Evolutionary conservation across 2,113 vertebrate species (phyloP).

Genomic region (Climacteris rufus): DNA sequence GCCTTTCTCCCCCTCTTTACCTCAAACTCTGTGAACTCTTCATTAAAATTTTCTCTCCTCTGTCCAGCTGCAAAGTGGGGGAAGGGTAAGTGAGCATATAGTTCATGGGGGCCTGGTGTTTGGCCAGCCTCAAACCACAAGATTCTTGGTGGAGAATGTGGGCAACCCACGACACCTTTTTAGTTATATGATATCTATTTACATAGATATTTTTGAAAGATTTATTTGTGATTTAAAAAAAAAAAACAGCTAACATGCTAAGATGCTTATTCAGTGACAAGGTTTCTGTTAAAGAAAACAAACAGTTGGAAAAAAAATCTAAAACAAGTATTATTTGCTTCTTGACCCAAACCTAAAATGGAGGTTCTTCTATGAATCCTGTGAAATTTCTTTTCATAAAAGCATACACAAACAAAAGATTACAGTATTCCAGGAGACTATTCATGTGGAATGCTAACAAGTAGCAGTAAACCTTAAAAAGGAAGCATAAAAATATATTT

Average conservation of each 20-base stretch:
- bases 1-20: too few relatives aligned
- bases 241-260: not conserved
- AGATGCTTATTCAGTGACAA: not conserved
- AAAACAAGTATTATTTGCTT: not conserved
- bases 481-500: not conserved
- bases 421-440: not conserved
- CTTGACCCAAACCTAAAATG: not conserved
- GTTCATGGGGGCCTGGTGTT: too few relatives aligned
- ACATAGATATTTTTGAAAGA: not conserved
- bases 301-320: not conserved
- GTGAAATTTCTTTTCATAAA: not conserved
- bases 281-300: not conserved
- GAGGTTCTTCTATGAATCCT: not conserved
- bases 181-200: not conserved
- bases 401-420: not conserved
- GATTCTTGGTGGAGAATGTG: too few relatives aligned
- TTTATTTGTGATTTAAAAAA: rapidly evolving
- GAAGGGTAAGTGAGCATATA: too few relatives aligned
- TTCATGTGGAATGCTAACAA: not conserved
- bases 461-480: not conserved
- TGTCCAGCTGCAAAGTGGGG: too few relatives aligned
- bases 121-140: too few relatives aligned
- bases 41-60: too few relatives aligned
- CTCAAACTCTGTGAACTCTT: too few relatives aligned
- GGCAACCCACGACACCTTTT: too few relatives aligned